phyloP scores from a whole-genome alignment of 35 echinoderm and acorn worm species.

The Strongylocentrotus purpuratus region DNA sequence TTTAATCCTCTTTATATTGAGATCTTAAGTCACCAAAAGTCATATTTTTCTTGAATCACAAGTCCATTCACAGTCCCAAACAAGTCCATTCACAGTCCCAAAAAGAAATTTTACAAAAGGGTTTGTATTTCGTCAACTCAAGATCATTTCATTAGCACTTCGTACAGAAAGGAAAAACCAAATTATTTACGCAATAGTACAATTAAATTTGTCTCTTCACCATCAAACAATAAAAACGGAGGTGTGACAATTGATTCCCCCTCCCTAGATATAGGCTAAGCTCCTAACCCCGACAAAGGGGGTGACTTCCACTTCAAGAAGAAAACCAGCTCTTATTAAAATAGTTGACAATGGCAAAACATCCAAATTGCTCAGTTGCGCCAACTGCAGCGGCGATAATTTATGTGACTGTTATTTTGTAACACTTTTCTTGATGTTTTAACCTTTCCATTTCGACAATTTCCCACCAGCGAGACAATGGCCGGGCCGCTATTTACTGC shows the following conservation, averaged over 20 bases:
- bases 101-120: too few relatives aligned
- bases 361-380: not conserved
- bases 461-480: not conserved
- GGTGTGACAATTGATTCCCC: not conserved
- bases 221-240: not conserved
- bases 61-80: too few relatives aligned
- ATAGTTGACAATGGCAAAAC: not conserved
- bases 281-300: not conserved
- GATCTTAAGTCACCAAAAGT: too few relatives aligned
- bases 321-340: not conserved
- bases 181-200: not conserved
- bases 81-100: too few relatives aligned
- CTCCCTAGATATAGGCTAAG: not conserved
- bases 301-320: not conserved
- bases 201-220: not conserved
- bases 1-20: too few relatives aligned
- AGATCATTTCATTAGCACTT: not conserved
- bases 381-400: conserved; percentile 15
- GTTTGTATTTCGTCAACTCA: too few relatives aligned
- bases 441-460: conserved; percentile 39
- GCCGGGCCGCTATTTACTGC: not conserved
- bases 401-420: conserved; percentile 13
- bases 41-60: too few relatives aligned
- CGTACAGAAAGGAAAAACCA: not conserved
- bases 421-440: conserved; percentile 28